Evolutionary conservation across 1,140 invertebrate genomes (phyloP).

Genomic region (Drepana arcuata): DNA sequence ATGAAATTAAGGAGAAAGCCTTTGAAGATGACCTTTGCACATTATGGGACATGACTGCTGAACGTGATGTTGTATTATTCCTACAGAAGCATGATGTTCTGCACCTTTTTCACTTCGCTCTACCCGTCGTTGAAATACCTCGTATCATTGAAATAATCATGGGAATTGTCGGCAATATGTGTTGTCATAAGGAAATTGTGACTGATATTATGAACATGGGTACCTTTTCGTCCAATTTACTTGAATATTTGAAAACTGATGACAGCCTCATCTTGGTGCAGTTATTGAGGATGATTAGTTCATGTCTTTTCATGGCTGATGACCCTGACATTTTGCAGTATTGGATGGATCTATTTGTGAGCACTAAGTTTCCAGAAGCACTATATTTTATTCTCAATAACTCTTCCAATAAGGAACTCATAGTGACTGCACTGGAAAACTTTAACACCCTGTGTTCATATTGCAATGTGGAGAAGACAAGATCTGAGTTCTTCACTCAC

Average conservation of each 20-base stretch:
- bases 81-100: slow-evolving; percentile 77
- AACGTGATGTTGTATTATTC: slow-evolving; percentile 79
- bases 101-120: slow-evolving; percentile 69
- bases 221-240: slow-evolving; percentile 61
- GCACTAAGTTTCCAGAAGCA: slow-evolving; percentile 68
- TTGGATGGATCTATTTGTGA: slow-evolving; percentile 70
- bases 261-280: slow-evolving; percentile 78
- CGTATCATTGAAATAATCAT: slow-evolving; percentile 80
- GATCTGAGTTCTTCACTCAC: slow-evolving; percentile 43
- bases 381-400: slow-evolving; percentile 78
- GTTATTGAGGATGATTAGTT: slow-evolving; percentile 76
- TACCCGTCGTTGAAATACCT: slow-evolving; percentile 62
- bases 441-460: slow-evolving; percentile 70
- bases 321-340: slow-evolving; percentile 42
- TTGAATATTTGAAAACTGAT: slow-evolving; percentile 73
- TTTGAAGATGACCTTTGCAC: slow-evolving; percentile 81
- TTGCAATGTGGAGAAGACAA: slow-evolving; percentile 39
- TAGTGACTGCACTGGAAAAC: slow-evolving; percentile 72
- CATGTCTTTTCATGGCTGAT: slow-evolving; percentile 67
- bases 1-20: slow-evolving; percentile 65
- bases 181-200: slow-evolving; percentile 71
- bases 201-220: slow-evolving; percentile 50
- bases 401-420: slow-evolving; percentile 76
- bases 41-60: slow-evolving; percentile 84
- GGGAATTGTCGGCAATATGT: slow-evolving; percentile 82